Conservation (phyloP, 2,113 vertebrate species). For the Mormyrus iriodes region DNA sequence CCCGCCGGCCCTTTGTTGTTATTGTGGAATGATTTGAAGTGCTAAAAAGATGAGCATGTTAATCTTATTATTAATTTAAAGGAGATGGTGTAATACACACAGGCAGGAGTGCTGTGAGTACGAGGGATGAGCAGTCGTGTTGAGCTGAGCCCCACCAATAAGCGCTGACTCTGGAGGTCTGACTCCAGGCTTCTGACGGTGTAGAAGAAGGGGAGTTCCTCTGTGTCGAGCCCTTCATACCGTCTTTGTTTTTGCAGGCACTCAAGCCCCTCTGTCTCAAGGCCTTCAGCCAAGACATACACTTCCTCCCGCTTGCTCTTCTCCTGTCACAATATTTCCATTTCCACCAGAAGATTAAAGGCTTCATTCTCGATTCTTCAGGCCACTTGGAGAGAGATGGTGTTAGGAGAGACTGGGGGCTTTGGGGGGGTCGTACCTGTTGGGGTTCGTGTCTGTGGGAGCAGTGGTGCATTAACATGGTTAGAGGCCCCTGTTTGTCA, state of each 20-base stretch:
- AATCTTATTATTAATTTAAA: not conserved
- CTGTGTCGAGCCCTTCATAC: not conserved
- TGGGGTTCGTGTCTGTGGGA: not conserved
- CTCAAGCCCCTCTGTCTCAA: not conserved
- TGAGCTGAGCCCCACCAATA: not conserved
- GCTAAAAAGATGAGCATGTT: not conserved
- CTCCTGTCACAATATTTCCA: slow-evolving; percentile 3
- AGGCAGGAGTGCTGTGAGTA: not conserved
- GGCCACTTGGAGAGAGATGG: not conserved
- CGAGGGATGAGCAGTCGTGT: not conserved
- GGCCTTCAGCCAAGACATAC: not conserved
- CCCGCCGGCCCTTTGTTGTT: not conserved
- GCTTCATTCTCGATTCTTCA: not conserved
- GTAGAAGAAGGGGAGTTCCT: not conserved
- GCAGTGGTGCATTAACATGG: not conserved
- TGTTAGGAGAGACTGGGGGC: not conserved
- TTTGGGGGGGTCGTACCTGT: not conserved
- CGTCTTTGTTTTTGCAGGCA: not conserved
- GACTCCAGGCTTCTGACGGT: not conserved
- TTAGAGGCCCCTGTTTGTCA: not conserved
- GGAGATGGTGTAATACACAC: not conserved
- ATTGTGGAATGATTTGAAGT: not conserved
- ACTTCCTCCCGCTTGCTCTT: not conserved
- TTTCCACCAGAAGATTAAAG: not conserved
- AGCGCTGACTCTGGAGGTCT: not conserved